Conservation (phyloP, 2,888 invertebrate species). For the Heteropelma amictum region DNA sequence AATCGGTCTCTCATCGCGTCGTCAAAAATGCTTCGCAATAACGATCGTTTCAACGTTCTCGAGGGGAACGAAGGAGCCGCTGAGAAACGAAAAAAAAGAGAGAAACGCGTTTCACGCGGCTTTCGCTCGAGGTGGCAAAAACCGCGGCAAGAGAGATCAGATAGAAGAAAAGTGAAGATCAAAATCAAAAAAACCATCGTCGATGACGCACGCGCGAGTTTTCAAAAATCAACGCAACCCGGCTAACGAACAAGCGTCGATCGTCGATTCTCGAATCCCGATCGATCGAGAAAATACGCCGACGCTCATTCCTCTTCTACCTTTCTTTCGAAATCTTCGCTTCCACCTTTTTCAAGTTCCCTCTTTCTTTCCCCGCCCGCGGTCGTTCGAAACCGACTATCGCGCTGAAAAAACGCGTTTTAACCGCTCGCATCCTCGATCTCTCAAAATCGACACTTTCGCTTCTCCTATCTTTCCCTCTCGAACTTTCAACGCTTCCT, state of each 20-base stretch:
- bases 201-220: background rate
- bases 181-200: background rate
- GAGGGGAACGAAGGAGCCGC: no score
- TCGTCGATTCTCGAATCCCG: constrained; percentile 22
- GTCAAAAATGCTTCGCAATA: no score
- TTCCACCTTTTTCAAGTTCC: background rate
- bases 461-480: background rate
- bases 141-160: no score
- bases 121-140: background rate
- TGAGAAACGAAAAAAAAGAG: no score
- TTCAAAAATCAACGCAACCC: background rate
- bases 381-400: no score
- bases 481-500: background rate
- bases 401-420: no score
- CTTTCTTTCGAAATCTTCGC: no score
- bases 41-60: no score
- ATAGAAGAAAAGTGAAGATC: no score
- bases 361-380: background rate
- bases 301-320: no score
- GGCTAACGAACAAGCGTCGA: constrained; percentile 2
- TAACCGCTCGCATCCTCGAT: constrained; percentile 4
- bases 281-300: constrained; percentile 47
- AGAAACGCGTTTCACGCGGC: no score
- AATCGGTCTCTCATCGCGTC: no score
- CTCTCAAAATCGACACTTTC: constrained; percentile 9